These are phyloP conservation scores for Sebastes kiyomatsui DNA, from an alignment of 2,797 vertebrate species.

Conservation along the genomic window DNA sequence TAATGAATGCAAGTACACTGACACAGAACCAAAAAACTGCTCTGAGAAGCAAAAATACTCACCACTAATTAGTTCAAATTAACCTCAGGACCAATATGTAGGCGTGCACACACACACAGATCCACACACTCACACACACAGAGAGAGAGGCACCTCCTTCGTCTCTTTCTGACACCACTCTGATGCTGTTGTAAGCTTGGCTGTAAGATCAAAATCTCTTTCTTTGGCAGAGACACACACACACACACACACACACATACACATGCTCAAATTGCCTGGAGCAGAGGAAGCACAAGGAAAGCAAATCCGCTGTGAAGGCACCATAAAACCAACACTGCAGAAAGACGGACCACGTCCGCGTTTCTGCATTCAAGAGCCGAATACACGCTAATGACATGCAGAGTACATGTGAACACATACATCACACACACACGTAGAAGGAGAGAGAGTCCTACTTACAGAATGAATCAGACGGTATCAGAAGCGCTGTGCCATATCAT, in stretches of 20 bases:
- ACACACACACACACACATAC: constrained; percentile 22
- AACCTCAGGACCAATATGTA: constrained; percentile 75
- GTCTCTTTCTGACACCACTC: constrained; percentile 67
- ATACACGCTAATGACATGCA: constrained; percentile 55
- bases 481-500: constrained; percentile 70
- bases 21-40: constrained; percentile 69
- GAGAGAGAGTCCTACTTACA: constrained; percentile 78
- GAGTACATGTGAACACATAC: constrained; percentile 32
- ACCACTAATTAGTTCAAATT: constrained; percentile 79
- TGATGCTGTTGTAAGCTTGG: constrained; percentile 76
- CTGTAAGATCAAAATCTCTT: constrained; percentile 77
- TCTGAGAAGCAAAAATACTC: constrained; percentile 68
- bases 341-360: constrained; percentile 42
- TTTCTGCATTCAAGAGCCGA: constrained; percentile 36
- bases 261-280: constrained; percentile 53
- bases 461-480: constrained; percentile 81
- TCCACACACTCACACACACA: constrained; percentile 10
- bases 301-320: constrained; percentile 68
- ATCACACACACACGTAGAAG: constrained; percentile 7
- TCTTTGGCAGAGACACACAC: constrained; percentile 61
- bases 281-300: constrained; percentile 70
- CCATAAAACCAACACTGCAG: constrained; percentile 68
- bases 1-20: constrained; percentile 68
- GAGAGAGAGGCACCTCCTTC: constrained; percentile 43
- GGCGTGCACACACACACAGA: constrained; percentile 4